Base-by-base conservation (phyloP, 30 jellyfish, hydroid and myxozoan species). In the Hydractinia echinata region DNA sequence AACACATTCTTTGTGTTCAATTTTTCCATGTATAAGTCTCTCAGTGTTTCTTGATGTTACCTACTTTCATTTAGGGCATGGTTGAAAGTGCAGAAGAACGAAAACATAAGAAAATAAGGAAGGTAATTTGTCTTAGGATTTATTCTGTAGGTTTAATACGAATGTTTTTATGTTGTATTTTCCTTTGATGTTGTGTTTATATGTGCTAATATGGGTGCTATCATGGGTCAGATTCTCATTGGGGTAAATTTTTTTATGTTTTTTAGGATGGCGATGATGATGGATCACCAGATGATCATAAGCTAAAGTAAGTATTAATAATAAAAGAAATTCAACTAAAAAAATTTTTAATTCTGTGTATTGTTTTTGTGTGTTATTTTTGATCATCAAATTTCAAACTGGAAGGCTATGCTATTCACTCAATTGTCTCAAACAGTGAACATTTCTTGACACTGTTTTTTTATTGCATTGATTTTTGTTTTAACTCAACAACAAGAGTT, bases 71-170 rank as follows among this genome's bases (percentile, higher is more conserved):
- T 55, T 77, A 93, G 97, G 96, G 99, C 20, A 94, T 94, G 99
- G 96, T 94, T 7, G 96, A 87, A 71, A 94, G 96, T 76, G 99
- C 96, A 10, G 99, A 94, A 74, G 99, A 94, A 67, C 88, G 88
- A 56, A 94, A 94, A 82, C 96, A 87, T 76, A 92, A 87, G 67
- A 86, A 86, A 76, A 82, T 87, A 53, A 88, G 95, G 18, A 92
- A 92, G 85, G 87, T 77, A 77, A 66, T 19, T 49, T 8, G 44
- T 7, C 8, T 4, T 66, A 13, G 21, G 44, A 20, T 30, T 30
- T 30, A 30, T 30, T 30, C 44, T 30, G 44, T 30, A 30, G 44
- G 44, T 30, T 30, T 1, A 30, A 30, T 30, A 30, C 44, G 44
- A 30, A 30, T 30, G 44, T 30, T 30, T 30, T 30, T 30, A 30